Percentiles rank a stretch among this genome's conserved stretches.
Conservation (phyloP, 2,888 invertebrate species). For the Iphiclides podalirius region DNA sequence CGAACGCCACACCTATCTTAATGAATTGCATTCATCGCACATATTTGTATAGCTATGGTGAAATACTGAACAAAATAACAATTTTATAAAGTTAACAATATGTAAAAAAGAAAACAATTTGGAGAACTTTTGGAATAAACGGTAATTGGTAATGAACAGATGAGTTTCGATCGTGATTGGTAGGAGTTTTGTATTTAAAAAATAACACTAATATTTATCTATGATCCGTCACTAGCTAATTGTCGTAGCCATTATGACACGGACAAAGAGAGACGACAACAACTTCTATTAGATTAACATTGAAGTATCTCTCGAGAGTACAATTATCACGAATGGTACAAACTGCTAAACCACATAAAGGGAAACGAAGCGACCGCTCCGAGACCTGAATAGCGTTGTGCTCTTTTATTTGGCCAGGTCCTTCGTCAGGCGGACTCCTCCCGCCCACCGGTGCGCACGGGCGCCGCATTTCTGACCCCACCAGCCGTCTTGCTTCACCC, state of each 20-base stretch:
- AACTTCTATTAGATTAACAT: too few species aligned
- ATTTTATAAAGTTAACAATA: not conserved
- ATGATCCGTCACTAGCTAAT: too few species aligned
- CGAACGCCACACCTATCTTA: not conserved
- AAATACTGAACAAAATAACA: too few species aligned
- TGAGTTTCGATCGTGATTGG: too few species aligned
- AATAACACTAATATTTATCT: too few species aligned
- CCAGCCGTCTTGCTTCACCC: conserved; percentile 1
- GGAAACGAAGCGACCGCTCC: not conserved
- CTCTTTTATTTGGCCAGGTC: conserved; percentile 2
- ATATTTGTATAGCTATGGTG: not conserved
- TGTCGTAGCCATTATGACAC: too few species aligned
- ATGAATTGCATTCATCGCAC: conserved; percentile 2
- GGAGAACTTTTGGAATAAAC: too few species aligned
- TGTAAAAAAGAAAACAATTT: too few species aligned
- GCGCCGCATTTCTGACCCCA: conserved; percentile 1
- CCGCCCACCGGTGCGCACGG: not conserved
- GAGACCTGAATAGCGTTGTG: not conserved
- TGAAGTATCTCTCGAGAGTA: not conserved
- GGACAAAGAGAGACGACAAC: too few species aligned
- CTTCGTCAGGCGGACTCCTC: not conserved
- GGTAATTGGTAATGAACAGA: too few species aligned
- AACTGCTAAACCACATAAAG: not conserved
- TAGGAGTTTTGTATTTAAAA: too few species aligned
- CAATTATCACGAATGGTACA: not conserved